A percentile compares a stretch with the other conserved stretches of the same genome.
Conservation (phyloP, 2,113 vertebrate species). For the Phasianus colchicus region DNA sequence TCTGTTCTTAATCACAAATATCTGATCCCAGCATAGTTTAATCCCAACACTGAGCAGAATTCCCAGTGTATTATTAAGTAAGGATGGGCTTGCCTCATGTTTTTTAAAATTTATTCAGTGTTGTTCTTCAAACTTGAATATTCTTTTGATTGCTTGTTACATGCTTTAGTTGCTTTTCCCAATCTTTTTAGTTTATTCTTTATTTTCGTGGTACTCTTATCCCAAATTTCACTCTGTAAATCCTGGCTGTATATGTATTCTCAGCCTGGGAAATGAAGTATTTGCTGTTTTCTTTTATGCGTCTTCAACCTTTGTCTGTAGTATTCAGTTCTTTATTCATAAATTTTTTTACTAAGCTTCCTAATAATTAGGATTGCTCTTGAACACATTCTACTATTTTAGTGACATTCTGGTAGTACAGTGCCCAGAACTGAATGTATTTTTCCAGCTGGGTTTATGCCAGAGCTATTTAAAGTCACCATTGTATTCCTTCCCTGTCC, state of each 20-base stretch:
- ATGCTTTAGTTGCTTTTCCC: background rate
- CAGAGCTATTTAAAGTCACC: background rate
- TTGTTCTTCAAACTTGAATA: background rate
- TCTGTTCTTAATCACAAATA: background rate
- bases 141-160: background rate
- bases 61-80: background rate
- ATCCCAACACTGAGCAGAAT: background rate
- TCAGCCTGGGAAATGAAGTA: background rate
- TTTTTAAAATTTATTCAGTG: background rate
- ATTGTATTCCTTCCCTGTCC: background rate
- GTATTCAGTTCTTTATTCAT: background rate
- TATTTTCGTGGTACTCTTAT: background rate
- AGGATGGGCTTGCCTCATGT: background rate
- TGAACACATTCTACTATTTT: background rate
- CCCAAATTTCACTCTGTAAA: background rate
- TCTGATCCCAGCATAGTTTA: background rate
- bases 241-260: background rate
- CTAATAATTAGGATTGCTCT: background rate
- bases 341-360: background rate
- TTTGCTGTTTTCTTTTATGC: background rate
- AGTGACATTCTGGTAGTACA: background rate
- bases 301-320: background rate
- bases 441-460: background rate
- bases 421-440: background rate
- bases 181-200: background rate